Conservation (phyloP, 2,888 invertebrate genomes). For the Hypomecis atomaria region DNA sequence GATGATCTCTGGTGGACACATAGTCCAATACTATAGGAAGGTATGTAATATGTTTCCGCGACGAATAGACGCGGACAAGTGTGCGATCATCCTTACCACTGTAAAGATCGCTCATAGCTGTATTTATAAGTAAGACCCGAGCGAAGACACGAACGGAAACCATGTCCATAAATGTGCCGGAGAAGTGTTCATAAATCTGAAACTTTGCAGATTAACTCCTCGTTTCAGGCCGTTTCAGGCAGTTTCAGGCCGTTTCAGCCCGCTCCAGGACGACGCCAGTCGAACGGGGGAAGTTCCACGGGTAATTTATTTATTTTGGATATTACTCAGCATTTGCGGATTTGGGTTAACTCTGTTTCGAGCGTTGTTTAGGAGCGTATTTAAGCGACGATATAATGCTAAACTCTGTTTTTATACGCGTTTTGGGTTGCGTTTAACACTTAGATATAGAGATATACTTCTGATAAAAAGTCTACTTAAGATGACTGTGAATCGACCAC, state of each 20-base stretch:
- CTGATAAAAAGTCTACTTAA: no score
- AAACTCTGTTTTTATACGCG: background rate
- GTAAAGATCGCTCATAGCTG: background rate
- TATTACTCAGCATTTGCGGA: slow-evolving; percentile 31
- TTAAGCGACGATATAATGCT: background rate
- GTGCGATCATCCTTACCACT: no score
- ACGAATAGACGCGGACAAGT: no score
- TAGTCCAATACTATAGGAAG: no score
- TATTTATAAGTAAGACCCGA: slow-evolving; percentile 2
- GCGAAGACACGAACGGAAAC: slow-evolving; percentile 27
- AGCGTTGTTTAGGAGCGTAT: background rate
- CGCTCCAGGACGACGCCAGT: slow-evolving; percentile 35
- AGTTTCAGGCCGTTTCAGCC: slow-evolving; percentile 30
- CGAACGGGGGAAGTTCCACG: slow-evolving; percentile 38
- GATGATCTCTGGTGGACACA: no score
- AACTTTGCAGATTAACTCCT: slow-evolving; percentile 50
- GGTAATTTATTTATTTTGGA: slow-evolving; percentile 48
- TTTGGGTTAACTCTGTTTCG: slow-evolving; percentile 12
- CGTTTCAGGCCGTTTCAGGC: slow-evolving; percentile 35
- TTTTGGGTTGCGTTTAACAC: no score
- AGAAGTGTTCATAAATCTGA: slow-evolving; percentile 44
- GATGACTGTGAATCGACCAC: no score
- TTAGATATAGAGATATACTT: no score
- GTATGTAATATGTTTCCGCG: no score
- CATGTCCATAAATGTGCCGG: slow-evolving; percentile 25